Conservation (phyloP, 2,797 vertebrate species). For the Lophotriccus pileatus region DNA sequence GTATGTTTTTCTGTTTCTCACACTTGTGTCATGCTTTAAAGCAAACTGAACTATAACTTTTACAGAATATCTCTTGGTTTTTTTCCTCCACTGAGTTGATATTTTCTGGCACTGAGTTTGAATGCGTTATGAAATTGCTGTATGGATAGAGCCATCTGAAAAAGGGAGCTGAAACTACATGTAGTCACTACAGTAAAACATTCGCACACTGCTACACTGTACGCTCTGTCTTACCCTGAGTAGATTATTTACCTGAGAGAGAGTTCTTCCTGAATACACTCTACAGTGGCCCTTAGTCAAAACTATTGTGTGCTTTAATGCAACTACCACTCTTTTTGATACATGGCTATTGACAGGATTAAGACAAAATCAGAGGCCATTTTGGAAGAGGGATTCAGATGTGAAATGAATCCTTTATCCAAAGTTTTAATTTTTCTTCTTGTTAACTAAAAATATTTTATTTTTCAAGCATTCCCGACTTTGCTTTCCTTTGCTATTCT, state of each 20-base stretch:
- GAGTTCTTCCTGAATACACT: background rate
- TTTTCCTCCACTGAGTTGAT: background rate
- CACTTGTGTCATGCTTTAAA: background rate
- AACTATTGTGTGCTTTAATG: background rate
- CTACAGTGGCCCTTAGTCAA: background rate
- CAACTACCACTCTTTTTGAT: background rate
- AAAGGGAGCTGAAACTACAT: background rate
- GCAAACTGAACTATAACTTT: background rate
- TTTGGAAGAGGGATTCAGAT: constrained; percentile 40
- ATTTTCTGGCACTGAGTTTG: background rate
- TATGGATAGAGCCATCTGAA: background rate
- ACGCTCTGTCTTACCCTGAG: background rate
- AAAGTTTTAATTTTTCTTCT: constrained; percentile 58
- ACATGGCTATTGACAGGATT: background rate
- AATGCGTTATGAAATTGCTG: background rate
- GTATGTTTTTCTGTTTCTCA: background rate
- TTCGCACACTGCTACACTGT: background rate
- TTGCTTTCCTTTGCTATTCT: constrained; percentile 78
- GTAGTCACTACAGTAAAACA: background rate
- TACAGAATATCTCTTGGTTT: background rate
- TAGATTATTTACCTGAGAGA: background rate
- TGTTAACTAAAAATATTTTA: constrained; percentile 75
- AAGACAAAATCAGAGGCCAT: background rate
- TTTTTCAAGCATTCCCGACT: constrained; percentile 77
- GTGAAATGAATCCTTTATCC: constrained; percentile 49